phyloP scores from a whole-genome alignment of 1,140 invertebrate genomes.

The Arion vulgaris region DNA sequence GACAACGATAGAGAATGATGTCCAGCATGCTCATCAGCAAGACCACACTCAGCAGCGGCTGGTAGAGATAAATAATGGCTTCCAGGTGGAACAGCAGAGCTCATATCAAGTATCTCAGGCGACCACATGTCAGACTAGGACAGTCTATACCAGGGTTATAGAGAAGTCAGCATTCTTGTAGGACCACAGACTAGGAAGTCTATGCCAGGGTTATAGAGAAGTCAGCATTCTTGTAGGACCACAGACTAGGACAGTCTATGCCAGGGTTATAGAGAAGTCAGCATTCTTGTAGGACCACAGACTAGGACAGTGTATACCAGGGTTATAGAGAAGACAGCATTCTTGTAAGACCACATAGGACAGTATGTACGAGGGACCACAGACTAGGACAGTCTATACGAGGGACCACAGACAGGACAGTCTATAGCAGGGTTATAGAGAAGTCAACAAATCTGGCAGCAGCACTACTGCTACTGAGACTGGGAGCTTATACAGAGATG shows the following conservation, averaged over 20 bases:
- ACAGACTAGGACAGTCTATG: slow-evolving; percentile 41
- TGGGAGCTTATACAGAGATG: too few species aligned
- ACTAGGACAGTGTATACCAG: slow-evolving; percentile 41
- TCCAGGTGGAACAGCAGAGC: slow-evolving; percentile 38
- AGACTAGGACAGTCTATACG: slow-evolving; percentile 40
- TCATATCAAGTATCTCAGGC: slow-evolving; percentile 35
- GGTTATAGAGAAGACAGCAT: slow-evolving; percentile 40
- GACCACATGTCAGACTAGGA: slow-evolving; percentile 38
- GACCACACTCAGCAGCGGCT: slow-evolving; percentile 28
- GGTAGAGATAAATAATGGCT: slow-evolving; percentile 45
- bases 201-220: slow-evolving; percentile 41
- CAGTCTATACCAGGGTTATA: slow-evolving; percentile 38
- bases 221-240: slow-evolving; percentile 42
- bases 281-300: slow-evolving; percentile 42
- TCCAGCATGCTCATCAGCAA: slow-evolving; percentile 32
- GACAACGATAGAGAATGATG: slow-evolving; percentile 44
- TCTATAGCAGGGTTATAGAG: slow-evolving; percentile 40
- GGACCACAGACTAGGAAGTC: slow-evolving; percentile 38
- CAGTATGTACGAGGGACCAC: slow-evolving; percentile 40
- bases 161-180: slow-evolving; percentile 44
- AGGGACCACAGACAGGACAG: slow-evolving; percentile 42
- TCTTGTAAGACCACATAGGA: slow-evolving; percentile 44
- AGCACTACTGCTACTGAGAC: too few species aligned
- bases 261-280: slow-evolving; percentile 38
- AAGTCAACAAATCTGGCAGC: too few species aligned